Conservation (phyloP, 2,888 invertebrate genomes). For the Dilophus febrilis region DNA sequence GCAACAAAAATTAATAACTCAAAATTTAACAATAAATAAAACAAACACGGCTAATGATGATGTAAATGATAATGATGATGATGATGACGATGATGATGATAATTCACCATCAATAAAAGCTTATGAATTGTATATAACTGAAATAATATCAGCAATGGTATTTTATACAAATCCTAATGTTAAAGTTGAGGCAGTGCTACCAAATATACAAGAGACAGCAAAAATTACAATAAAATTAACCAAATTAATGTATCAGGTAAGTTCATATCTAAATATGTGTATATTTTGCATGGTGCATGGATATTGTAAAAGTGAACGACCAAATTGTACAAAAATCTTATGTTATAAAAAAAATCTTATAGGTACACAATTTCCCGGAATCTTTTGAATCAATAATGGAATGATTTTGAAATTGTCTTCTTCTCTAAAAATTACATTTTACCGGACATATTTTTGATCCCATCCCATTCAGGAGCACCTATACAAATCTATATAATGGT, state of each 20-base stretch:
- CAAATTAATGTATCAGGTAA: conserved; percentile 37
- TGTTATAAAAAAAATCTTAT: too few relatives aligned
- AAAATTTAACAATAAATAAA: conserved; percentile 11
- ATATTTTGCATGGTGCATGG: too few relatives aligned
- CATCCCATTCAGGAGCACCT: too few relatives aligned
- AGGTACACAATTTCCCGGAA: too few relatives aligned
- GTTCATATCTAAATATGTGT: conserved; percentile 7
- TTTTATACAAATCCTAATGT: conserved; percentile 19
- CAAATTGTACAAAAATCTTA: too few relatives aligned
- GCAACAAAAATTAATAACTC: conserved; percentile 19
- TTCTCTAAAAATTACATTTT: too few relatives aligned
- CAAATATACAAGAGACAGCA: conserved; percentile 30
- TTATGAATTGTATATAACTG: conserved; percentile 26
- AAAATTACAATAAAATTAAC: conserved; percentile 35
- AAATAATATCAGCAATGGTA: conserved; percentile 31
- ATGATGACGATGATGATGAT: conserved; percentile 16
- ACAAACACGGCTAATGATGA: too few relatives aligned
- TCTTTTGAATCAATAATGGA: too few relatives aligned
- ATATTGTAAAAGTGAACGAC: too few relatives aligned
- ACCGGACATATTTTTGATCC: too few relatives aligned
- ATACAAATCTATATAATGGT: too few relatives aligned
- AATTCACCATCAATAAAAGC: conserved; percentile 9
- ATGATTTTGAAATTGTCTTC: too few relatives aligned
- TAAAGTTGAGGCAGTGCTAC: conserved; percentile 23
- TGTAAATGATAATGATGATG: conserved; percentile 18